Evolutionary conservation across 2,797 vertebrate genomes (phyloP).

Genomic region (Channa striata): DNA sequence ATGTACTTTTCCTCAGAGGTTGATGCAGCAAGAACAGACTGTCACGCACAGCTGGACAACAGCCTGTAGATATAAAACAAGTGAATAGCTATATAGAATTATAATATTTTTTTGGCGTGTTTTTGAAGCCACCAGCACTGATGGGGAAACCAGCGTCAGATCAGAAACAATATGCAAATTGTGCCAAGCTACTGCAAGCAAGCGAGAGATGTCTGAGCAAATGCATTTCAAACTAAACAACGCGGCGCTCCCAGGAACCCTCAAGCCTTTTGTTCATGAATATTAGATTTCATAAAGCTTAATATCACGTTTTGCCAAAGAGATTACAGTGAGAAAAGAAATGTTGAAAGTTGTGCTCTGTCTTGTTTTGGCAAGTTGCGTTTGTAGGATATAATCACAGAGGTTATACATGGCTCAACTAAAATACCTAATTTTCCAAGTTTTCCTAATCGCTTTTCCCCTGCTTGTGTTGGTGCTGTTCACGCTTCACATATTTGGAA

Average conservation of each 20-base stretch:
- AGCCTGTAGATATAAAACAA: background rate
- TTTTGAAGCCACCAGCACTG: slow-evolving; percentile 12
- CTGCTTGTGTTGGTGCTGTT: background rate
- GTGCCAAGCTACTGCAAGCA: slow-evolving; percentile 16
- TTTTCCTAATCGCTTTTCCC: background rate
- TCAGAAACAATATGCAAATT: slow-evolving; percentile 40
- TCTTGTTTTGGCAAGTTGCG: slow-evolving; percentile 15
- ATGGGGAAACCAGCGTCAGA: slow-evolving; percentile 23
- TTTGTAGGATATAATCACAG: slow-evolving; percentile 4
- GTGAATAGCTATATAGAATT: background rate
- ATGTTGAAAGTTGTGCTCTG: slow-evolving; percentile 5
- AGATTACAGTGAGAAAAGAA: slow-evolving; percentile 17
- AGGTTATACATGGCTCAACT: background rate
- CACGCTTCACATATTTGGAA: slow-evolving; percentile 2
- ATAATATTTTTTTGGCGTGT: background rate
- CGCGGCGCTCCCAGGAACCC: slow-evolving; percentile 27
- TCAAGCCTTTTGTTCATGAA: slow-evolving; percentile 44
- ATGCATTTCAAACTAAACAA: slow-evolving; percentile 46
- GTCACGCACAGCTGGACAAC: background rate
- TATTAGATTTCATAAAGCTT: slow-evolving; percentile 48
- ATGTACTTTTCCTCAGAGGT: background rate
- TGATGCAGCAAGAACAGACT: background rate
- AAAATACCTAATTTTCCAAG: background rate
- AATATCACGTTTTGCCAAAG: slow-evolving; percentile 9
- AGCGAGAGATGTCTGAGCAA: slow-evolving; percentile 33